Evolutionary conservation across 2,888 invertebrate genomes (phyloP), one percentile per base, ranked within the genome.

Genomic region (Heteropelma amictum): DNA sequence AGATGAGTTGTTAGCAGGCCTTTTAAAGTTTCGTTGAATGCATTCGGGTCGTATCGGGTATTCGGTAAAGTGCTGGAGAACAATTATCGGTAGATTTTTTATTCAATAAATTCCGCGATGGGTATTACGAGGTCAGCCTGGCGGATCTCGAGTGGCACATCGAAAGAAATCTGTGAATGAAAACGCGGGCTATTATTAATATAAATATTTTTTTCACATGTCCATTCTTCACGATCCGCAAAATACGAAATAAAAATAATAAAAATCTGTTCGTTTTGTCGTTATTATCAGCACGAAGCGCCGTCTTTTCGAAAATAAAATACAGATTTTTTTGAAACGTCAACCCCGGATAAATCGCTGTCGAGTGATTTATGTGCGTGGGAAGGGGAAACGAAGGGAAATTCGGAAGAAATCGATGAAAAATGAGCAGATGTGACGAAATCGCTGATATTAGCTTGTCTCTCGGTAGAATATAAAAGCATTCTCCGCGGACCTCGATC

Each of bases 401-500:
- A n/a, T n/a, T 2, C 23, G 6, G 38, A 35, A 51, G 40, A 23
- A 64, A 35, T 38, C 38, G n/a, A 6, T 38, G 38, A 17, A 10
- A 40, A 28, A 53, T 10, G 17, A 17, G 51, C 12, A 17, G 14
- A 28, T 17, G n/a, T 38, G 35, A 54, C 8, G 54, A 35, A 51
- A 45, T 53, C 53, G 33, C 53, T 53, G n/a, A n/a, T 17, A 58
- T 26, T 45, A 54, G 53, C 53, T 21, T 28, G 42, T 30, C 38
- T 53, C 30, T 58, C 40, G 40, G 8, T 6, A 28, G 51, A 40
- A 56, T 71, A 54, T 63, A 63, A 47, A 54, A 63, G 47, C 63
- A 54, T 33, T 54, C 42, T 70, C 54, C 28, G 42, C n/a, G 26
- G n/a, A 42, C 42, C 61, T 3, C 33, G 67, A 72, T 63, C 72